Conservation (phyloP, 2,888 invertebrate species). For the Eupithecia pulchellata region DNA sequence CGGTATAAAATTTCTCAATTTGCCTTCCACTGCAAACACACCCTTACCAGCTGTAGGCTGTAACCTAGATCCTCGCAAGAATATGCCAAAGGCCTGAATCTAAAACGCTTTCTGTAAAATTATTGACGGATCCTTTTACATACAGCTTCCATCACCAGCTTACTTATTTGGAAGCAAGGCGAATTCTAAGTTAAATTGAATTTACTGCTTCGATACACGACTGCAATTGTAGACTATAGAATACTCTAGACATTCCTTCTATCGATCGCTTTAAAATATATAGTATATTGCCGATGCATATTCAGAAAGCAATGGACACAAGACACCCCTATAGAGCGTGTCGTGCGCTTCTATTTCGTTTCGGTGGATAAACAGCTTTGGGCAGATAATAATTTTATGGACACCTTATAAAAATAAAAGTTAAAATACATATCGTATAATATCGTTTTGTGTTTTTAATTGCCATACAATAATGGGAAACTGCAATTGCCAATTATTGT, state of each 20-base stretch:
- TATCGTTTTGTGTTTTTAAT: too few species aligned
- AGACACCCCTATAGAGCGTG: too few species aligned
- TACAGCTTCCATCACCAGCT: slow-evolving; percentile 11
- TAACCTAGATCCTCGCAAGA: slow-evolving; percentile 22
- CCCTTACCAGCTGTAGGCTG: slow-evolving; percentile 11
- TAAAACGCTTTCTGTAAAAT: slow-evolving; percentile 20
- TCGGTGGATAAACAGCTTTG: too few species aligned
- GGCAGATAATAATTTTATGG: too few species aligned
- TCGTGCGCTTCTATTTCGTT: too few species aligned
- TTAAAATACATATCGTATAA: too few species aligned
- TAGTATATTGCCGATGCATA: too few species aligned
- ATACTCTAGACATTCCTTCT: neutral
- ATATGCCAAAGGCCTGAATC: slow-evolving; percentile 21
- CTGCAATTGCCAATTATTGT: neutral
- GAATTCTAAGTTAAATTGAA: slow-evolving; percentile 27
- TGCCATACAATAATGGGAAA: too few species aligned
- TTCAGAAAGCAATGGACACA: too few species aligned
- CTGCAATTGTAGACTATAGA: neutral
- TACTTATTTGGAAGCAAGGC: slow-evolving; percentile 24
- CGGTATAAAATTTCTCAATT: neutral
- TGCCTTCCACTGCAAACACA: neutral
- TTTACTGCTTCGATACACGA: slow-evolving; percentile 9
- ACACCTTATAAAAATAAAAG: too few species aligned
- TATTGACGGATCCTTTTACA: slow-evolving; percentile 24
- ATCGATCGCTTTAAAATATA: too few species aligned